These are phyloP conservation scores for Nesogale talazaci DNA, from an alignment of 2,113 vertebrate species.

Conservation along the genomic window DNA sequence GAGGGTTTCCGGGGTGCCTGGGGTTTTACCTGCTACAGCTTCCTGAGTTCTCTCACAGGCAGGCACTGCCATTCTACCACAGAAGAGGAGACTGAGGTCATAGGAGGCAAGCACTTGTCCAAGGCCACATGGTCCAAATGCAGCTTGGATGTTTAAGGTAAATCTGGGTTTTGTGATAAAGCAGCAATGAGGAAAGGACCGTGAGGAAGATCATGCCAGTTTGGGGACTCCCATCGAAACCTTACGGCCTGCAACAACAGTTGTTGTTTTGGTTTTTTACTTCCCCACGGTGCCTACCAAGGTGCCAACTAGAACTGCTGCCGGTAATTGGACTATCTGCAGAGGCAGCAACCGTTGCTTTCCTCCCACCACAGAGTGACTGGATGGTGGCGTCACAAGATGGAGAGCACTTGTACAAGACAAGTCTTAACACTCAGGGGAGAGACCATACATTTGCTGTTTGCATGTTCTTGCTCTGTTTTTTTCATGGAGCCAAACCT, in stretches of 20 bases:
- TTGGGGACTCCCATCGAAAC: not conserved
- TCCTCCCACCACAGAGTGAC: conserved; percentile 17
- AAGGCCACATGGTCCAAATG: not conserved
- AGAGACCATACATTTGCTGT: not conserved
- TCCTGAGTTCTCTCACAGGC: not conserved
- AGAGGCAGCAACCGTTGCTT: not conserved
- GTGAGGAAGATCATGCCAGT: not conserved
- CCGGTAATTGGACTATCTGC: not conserved
- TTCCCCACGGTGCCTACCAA: not conserved
- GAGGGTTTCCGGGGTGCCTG: conserved; percentile 24
- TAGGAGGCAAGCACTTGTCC: not conserved
- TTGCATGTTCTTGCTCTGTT: not conserved
- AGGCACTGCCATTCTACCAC: not conserved
- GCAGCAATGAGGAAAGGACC: not conserved
- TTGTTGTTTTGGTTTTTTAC: not conserved
- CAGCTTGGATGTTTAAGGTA: not conserved
- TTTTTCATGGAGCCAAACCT: not conserved
- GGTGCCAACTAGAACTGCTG: conserved; percentile 11
- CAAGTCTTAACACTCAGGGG: not conserved
- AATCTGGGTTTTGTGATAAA: not conserved
- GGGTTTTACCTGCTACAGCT: not conserved
- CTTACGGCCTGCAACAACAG: not conserved
- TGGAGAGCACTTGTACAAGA: conserved; percentile 4
- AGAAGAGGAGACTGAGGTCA: not conserved
- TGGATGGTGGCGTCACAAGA: not conserved